Evolutionary conservation across 92 coral and sea anemone genomes (phyloP).

Genomic region (Phenganax marumi): DNA sequence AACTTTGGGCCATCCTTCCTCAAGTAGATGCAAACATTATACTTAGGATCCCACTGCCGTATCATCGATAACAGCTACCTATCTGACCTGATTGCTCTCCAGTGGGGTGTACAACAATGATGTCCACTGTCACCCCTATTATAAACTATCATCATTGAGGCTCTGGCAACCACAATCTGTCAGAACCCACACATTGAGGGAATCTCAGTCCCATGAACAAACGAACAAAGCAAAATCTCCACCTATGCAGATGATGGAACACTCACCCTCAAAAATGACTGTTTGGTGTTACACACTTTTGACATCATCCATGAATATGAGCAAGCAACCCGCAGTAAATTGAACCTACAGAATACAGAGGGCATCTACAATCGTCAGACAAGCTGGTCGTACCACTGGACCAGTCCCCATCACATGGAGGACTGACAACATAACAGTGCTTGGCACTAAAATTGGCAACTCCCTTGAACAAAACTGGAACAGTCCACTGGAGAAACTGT

Average conservation of each 20-base stretch:
- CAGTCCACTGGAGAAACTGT: constrained; percentile 1
- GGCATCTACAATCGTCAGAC: constrained; percentile 19
- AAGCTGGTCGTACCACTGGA: constrained; percentile 18
- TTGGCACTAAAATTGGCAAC: constrained; percentile 5
- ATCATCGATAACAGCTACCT: not conserved
- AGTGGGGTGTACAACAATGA: no score
- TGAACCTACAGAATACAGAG: constrained; percentile 23
- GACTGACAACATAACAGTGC: not conserved
- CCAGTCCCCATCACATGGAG: constrained; percentile 30
- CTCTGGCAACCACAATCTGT: no score
- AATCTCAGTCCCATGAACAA: constrained; percentile 19
- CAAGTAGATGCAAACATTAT: not conserved
- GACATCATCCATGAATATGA: constrained; percentile 15
- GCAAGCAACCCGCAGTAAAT: not conserved
- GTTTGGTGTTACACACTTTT: not conserved
- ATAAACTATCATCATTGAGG: no score
- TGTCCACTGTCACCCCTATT: no score
- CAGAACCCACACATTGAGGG: constrained; percentile 2
- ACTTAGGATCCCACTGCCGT: not conserved
- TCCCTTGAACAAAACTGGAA: constrained; percentile 37
- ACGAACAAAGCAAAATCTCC: not conserved
- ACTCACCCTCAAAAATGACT: not conserved
- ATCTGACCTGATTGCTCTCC: not conserved
- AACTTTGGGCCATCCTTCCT: constrained; percentile 9
- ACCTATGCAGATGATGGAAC: constrained; percentile 41